Evolutionary conservation across 1,140 invertebrate species (phyloP), one percentile per base, ranked within the genome.

Genomic region (Apis laboriosa): DNA sequence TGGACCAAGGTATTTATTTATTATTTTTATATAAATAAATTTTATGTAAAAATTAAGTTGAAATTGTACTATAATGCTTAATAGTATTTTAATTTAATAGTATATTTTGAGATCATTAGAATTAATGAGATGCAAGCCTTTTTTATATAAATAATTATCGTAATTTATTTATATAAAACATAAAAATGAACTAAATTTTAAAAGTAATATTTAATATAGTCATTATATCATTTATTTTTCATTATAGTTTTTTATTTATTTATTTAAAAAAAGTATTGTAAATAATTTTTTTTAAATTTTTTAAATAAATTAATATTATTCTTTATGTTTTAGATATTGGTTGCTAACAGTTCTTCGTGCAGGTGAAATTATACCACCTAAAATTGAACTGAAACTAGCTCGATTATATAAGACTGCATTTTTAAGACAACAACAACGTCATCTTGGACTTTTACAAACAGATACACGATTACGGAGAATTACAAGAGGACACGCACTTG

Each of bases 321-420:
- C 19, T 24, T 51, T 49, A 9, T 15, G 19, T 75, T 53, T 19
- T 53, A 94, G 97, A 49, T 98, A 97, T 92, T 98, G 97, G 97
- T 91, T 98, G 56, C 90, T 97, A 3, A 98, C 97, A 7, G 96
- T 97, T 53, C 94, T 97, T 64, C 90, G 95, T 87, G 91, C 95
- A 55, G 92, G 92, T 5, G 91, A 91, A 80, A 87, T 70, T 3
- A 88, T 93, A 43, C 93, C 92, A 43, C 87, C 91, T 2, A 93
- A 93, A 74, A 90, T 95, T 13, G 94, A 95, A 84, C 83, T 94
- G 34, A 90, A 93, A 68, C 87, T 95, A 76, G 94, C 95, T 9
- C 89, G 92, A 63, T 89, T 95, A 24, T 95, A 95, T 87, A 91
- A 90, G 66, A 91, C 93, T 7, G 95, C 95, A 1, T 95, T 95